A percentile compares a stretch with the other conserved stretches of the same genome.
Evolutionary conservation across 2,113 vertebrate genomes (phyloP).

Genomic region (Oostethus manadensis): DNA sequence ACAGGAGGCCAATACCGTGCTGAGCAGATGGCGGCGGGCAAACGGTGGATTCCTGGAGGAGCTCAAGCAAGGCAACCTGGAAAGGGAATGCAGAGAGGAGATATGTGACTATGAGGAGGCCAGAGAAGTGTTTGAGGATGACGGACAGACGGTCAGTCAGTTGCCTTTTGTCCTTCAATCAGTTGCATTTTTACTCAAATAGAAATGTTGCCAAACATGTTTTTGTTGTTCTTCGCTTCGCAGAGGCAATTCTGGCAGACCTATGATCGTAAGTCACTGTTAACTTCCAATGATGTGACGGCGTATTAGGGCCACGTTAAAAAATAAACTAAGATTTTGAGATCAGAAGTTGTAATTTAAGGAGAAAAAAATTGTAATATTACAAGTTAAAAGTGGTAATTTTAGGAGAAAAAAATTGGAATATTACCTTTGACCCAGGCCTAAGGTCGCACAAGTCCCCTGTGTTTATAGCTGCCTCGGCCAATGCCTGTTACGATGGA

Average conservation of each 20-base stretch:
- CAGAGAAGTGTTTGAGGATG: conserved; percentile 80
- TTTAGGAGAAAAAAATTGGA: no score
- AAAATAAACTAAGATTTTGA: no score
- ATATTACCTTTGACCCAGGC: no score
- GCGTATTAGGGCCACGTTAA: no score
- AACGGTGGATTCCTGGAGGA: conserved; percentile 79
- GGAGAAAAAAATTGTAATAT: no score
- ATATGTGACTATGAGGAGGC: conserved; percentile 83
- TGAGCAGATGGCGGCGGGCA: conserved; percentile 66
- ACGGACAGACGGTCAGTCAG: conserved; percentile 39
- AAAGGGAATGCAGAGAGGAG: conserved; percentile 88
- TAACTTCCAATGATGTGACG: not conserved
- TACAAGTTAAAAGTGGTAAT: no score
- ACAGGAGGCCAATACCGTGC: conserved; percentile 27
- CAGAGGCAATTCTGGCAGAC: conserved; percentile 62
- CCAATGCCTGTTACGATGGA: no score
- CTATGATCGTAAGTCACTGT: conserved; percentile 45
- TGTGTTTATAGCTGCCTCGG: no score
- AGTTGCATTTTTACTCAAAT: not conserved
- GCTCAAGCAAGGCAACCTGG: conserved; percentile 76
- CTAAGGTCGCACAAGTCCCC: no score
- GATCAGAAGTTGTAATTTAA: no score
- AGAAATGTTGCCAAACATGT: not conserved
- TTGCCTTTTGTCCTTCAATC: not conserved
- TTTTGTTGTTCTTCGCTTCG: not conserved